Base-by-base conservation (phyloP, 2,797 vertebrate species). In the Uromys caudimaculatus region DNA sequence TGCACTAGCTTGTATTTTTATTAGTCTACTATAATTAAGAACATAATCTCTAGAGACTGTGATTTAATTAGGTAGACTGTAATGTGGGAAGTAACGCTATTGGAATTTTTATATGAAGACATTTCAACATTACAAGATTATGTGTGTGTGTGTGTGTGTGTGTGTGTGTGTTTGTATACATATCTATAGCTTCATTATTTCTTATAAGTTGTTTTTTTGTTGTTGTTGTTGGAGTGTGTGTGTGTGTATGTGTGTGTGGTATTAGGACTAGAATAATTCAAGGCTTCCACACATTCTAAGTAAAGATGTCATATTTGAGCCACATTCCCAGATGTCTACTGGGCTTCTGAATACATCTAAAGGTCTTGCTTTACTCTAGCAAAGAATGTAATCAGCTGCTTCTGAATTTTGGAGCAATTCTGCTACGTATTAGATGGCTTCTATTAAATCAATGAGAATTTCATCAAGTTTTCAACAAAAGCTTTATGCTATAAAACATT, bases 361-460 rank as follows among this genome's bases (percentile, higher is more conserved):
- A 91, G 86, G 94, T 50, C 62, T 52, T 73, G 78, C n/a, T 97
- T 97, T 71, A 89, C 82, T 95, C 86, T 95, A 91, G 85, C 73
- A 95, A 94, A 77, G 76, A 96, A 97, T 93, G 35, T 93, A 97
- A 95, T 96, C 93, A 96, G 84, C n/a, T 93, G 69, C 50, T 64
- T 95, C 76, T 96, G 13, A 62, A 91, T 92, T 96, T 95, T 97
- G 95, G 88, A 96, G 81, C 85, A 82, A 79, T 92, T 96, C 77
- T 96, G 73, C 93, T 97, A 94, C 67, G 93, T 97, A 90, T 96
- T 94, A 96, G 82, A 95, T 95, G 32, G 38, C 23, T 95, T 95
- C 94, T 52, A 77, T 91, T 0, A 27, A 95, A 90, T 78, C 79
- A 86, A 50, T 47, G 89, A 78, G 67, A 76, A 93, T 96, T 96